Conservation (phyloP, 2,888 invertebrate genomes). For the Oligia latruncula region DNA sequence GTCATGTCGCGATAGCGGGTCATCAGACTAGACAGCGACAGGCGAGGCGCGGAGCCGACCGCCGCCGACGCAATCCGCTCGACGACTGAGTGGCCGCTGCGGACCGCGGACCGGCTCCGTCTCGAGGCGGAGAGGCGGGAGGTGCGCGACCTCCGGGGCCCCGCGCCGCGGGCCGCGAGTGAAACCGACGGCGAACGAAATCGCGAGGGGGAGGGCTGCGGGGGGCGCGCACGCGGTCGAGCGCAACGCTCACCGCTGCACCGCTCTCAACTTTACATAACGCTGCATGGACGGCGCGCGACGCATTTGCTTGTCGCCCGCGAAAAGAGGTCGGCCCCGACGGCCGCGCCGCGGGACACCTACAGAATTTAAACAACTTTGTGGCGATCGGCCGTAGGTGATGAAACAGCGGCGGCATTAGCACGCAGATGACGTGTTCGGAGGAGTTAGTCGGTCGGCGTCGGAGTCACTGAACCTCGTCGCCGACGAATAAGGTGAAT, state of each 20-base stretch:
- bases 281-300: conserved; percentile 78
- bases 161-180: conserved; percentile 81
- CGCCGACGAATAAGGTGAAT: conserved; percentile 88
- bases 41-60: conserved; percentile 74
- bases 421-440: conserved; percentile 86
- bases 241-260: conserved; percentile 87
- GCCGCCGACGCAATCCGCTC: conserved; percentile 87
- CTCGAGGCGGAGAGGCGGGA: conserved; percentile 81
- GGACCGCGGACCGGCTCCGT: conserved; percentile 75
- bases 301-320: conserved; percentile 74
- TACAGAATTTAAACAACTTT: conserved; percentile 85
- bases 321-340: conserved; percentile 86
- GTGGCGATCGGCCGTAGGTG: conserved; percentile 78
- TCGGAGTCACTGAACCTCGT: conserved; percentile 88
- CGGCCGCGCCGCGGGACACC: conserved; percentile 80
- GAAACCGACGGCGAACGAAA: conserved; percentile 82
- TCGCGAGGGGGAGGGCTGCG: conserved; percentile 79
- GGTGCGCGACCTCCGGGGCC: conserved; percentile 86
- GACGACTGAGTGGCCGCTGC: conserved; percentile 84
- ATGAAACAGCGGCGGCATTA: conserved; percentile 84
- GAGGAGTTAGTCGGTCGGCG: conserved; percentile 84
- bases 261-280: conserved; percentile 87
- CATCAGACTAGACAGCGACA: conserved; percentile 66
- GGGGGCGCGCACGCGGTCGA: conserved; percentile 86
- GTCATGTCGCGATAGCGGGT: conserved; percentile 66